Conservation (phyloP, 2,113 vertebrate species). For the Dendrocopos noguchii region DNA sequence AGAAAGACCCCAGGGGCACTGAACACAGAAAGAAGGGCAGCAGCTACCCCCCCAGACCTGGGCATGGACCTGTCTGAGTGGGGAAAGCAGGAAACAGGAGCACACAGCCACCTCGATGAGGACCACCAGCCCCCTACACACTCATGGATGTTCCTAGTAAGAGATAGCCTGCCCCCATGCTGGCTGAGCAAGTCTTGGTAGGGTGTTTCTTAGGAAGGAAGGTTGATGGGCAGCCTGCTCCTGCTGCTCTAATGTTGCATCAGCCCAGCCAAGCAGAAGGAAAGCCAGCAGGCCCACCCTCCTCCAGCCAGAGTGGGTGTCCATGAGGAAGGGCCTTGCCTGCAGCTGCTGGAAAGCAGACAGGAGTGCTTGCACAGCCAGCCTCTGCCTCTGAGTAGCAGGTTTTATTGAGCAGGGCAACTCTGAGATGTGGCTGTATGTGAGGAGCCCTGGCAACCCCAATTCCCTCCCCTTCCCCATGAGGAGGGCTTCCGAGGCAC, state of each 20-base stretch:
- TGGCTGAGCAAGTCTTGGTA: neutral
- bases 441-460: neutral
- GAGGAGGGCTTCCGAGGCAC: neutral
- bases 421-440: neutral
- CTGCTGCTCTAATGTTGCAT: neutral
- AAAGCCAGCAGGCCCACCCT: neutral
- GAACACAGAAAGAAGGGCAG: neutral
- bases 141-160: neutral
- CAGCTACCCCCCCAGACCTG: neutral
- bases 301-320: neutral
- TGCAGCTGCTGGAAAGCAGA: neutral
- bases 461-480: neutral
- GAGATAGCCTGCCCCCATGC: rapidly evolving
- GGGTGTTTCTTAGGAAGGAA: neutral
- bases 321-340: neutral
- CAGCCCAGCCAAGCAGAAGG: neutral
- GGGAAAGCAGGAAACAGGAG: neutral
- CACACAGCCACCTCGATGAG: rapidly evolving
- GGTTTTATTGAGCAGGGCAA: neutral
- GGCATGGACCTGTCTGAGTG: neutral
- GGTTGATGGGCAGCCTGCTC: neutral
- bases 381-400: neutral
- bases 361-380: neutral
- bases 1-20: neutral
- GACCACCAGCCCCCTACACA: neutral